A percentile compares a stretch with the other conserved stretches of the same genome.
Evolutionary conservation across 64 coral and sea anemone species (phyloP).

Genomic region (Porites australiensis): DNA sequence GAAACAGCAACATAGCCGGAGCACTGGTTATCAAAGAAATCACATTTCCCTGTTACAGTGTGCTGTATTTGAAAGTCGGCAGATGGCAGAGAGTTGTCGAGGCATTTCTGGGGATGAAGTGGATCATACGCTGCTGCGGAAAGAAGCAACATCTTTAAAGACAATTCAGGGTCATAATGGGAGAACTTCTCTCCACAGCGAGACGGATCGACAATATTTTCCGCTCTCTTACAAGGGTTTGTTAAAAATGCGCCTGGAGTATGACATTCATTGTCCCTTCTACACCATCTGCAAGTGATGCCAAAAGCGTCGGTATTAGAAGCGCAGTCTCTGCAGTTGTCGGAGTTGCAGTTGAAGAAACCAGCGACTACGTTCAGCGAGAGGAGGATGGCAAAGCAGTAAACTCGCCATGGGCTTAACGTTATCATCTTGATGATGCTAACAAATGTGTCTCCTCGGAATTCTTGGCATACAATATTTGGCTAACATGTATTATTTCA

Average conservation of each 20-base stretch:
- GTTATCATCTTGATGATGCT: background rate
- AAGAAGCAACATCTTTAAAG: slow-evolving; percentile 57
- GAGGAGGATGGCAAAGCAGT: background rate
- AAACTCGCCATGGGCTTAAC: background rate
- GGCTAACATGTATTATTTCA: too few relatives aligned
- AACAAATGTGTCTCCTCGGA: too few relatives aligned
- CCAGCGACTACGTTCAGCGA: too few relatives aligned
- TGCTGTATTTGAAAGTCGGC: background rate
- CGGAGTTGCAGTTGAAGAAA: background rate
- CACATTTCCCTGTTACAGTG: slow-evolving; percentile 31
- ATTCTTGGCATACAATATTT: too few relatives aligned
- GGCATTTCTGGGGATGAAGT: slow-evolving; percentile 31
- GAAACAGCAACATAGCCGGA: slow-evolving; percentile 44
- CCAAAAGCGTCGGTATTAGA: background rate
- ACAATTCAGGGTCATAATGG: slow-evolving; percentile 36
- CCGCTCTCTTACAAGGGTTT: slow-evolving; percentile 41
- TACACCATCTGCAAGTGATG: slow-evolving; percentile 36
- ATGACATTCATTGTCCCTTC: slow-evolving; percentile 25
- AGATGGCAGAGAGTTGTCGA: slow-evolving; percentile 44
- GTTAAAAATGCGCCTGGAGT: background rate
- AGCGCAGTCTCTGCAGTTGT: slow-evolving; percentile 5
- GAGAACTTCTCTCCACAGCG: slow-evolving; percentile 10
- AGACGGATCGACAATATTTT: slow-evolving; percentile 5
- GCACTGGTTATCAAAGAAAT: slow-evolving; percentile 18
- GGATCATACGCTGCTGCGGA: slow-evolving; percentile 49